A percentile compares a stretch with the other conserved stretches of the same genome.
Conservation (phyloP, 2,888 invertebrate species). For the Embidobia sp. region DNA sequence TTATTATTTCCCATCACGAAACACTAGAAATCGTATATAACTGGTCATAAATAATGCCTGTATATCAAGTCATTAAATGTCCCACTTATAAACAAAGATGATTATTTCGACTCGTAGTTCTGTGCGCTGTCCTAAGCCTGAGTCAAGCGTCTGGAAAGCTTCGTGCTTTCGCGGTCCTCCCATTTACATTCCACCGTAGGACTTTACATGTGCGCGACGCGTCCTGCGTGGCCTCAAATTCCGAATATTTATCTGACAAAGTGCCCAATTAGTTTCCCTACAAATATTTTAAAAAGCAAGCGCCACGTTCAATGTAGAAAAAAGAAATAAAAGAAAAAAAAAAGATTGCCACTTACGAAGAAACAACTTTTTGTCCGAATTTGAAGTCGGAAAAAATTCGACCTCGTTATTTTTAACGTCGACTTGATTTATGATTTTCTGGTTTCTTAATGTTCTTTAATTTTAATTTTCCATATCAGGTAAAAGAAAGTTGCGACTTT, state of each 20-base stretch:
- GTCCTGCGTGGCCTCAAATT: conserved; percentile 37
- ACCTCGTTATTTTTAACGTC: no score
- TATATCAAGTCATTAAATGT: conserved; percentile 37
- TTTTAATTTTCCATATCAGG: no score
- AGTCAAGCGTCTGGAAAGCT: conserved; percentile 57
- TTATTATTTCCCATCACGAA: no score
- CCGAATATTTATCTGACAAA: conserved; percentile 64
- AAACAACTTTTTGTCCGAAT: conserved; percentile 12
- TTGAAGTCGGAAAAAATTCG: conserved; percentile 15
- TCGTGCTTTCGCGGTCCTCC: conserved; percentile 43
- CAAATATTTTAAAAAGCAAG: conserved; percentile 60
- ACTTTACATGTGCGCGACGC: conserved; percentile 50
- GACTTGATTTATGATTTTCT: no score
- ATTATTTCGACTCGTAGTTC: conserved; percentile 23
- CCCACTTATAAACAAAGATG: conserved; percentile 54
- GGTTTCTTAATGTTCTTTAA: no score
- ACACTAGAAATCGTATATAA: no score
- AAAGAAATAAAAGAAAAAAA: conserved; percentile 13
- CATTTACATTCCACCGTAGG: conserved; percentile 44
- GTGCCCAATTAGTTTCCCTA: conserved; percentile 63
- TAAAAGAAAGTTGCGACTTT: no score
- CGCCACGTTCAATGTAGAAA: conserved; percentile 34
- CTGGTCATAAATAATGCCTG: conserved; percentile 25
- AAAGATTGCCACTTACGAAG: conserved; percentile 5
- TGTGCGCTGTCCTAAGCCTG: conserved; percentile 5